Base-by-base conservation (phyloP, 2,888 invertebrate genomes). In the Cephonodes hylas region DNA sequence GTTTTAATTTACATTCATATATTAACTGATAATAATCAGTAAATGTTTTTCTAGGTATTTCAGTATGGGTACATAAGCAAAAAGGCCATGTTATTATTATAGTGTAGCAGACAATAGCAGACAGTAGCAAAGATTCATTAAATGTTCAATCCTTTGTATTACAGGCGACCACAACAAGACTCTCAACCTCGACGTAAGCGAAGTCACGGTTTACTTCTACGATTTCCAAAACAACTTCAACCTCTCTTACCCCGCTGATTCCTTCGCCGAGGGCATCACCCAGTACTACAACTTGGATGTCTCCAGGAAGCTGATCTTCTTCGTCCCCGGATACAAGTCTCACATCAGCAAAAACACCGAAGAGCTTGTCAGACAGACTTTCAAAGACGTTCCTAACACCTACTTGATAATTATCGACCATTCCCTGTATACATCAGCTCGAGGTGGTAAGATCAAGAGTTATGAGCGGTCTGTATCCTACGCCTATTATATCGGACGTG, bases 261-360 rank as follows among this genome's bases (percentile, higher is more conserved):
- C 67, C 0, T 90, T 89, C 0, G 79, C 76, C 0, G 77, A 83
- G 44, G 81, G 81, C 0, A 77, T 92, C 62, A 84, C 81, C 1
- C 66, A 68, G 2, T 67, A 68, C 7, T 88, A 89, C 68, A 89
- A 88, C 61, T 66, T 91, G 0, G 91, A 91, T 59, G 64, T 86
- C 2, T 76, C 85, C 0, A 83, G 77, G 45, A 82, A 82, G n/a
- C 75, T 91, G 0, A 81, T 90, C 46, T 83, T 91, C 69, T 91
- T 89, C 71, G 89, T 89, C 0, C 89, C 91, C 0, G 91, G 91
- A 1, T 91, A 90, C 74, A 91, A 90, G 66, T 88, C 91, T 0
- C 83, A 90, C 60, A 89, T 91, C 42, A 77, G 74, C 63, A 86
- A 79, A 60, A 84, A 84, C 7, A 87, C 87, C 0, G 85, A 89